These are phyloP conservation scores for Argynnis bischoffii DNA, from an alignment of 2,888 invertebrate genomes.

Conservation along the genomic window DNA sequence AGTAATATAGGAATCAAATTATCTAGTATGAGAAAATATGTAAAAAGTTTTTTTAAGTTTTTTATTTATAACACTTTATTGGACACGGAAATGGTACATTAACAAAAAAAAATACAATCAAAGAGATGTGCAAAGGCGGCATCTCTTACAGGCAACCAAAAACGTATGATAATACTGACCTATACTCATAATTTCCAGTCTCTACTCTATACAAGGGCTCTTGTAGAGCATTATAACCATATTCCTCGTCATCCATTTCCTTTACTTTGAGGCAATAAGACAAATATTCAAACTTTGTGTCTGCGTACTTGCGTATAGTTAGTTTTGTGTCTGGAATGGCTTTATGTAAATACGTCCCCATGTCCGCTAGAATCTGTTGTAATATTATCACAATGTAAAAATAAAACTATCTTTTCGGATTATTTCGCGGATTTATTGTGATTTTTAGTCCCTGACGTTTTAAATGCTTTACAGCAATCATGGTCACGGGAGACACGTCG, in stretches of 20 bases:
- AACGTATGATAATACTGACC: slow-evolving; percentile 65
- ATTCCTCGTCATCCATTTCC: slow-evolving; percentile 99
- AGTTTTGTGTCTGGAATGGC: slow-evolving; percentile 99
- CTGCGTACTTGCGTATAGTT: slow-evolving; percentile 98
- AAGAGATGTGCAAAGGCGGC: too few species aligned
- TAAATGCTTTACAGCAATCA: too few species aligned
- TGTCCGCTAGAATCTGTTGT: slow-evolving; percentile 91
- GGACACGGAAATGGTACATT: too few species aligned
- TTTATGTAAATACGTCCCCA: slow-evolving; percentile 98
- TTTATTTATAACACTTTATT: too few species aligned
- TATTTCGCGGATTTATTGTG: too few species aligned
- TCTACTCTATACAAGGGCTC: slow-evolving; percentile 99
- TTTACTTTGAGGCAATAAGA: slow-evolving; percentile 99
- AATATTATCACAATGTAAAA: background rate
- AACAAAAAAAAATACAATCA: too few species aligned
- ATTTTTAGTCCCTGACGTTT: too few species aligned
- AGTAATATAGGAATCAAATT: too few species aligned
- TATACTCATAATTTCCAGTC: slow-evolving; percentile 99
- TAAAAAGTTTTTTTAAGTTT: too few species aligned
- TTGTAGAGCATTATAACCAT: slow-evolving; percentile 94
- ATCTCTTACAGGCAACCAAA: background rate
- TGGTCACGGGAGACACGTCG: too few species aligned
- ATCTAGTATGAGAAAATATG: too few species aligned
- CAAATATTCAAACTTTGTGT: slow-evolving; percentile 99
- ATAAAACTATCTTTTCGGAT: too few species aligned